These are phyloP conservation scores for Columba livia DNA, from an alignment of 2,113 vertebrate genomes.

Conservation along the genomic window DNA sequence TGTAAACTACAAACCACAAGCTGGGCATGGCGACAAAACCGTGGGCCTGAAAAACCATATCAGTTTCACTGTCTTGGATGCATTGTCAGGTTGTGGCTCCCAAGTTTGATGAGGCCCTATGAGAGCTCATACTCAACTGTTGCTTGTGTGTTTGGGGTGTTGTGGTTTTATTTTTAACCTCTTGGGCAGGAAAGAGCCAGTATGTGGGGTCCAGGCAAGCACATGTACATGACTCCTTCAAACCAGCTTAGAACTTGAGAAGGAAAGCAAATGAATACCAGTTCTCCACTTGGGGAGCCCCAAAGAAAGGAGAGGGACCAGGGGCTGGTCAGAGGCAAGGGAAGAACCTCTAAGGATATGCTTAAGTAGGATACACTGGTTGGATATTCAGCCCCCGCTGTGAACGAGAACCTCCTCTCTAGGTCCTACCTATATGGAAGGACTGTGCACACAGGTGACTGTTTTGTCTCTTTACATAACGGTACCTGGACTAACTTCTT, in stretches of 20 bases:
- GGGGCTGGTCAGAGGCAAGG: neutral
- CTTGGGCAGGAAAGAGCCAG: neutral
- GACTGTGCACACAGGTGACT: neutral
- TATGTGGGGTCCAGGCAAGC: neutral
- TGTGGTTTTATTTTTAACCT: neutral
- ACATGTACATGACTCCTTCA: neutral
- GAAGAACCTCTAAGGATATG: neutral
- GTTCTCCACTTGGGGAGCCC: neutral
- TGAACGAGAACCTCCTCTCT: neutral
- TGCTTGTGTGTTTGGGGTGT: neutral
- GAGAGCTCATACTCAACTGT: neutral
- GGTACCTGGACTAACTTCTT: neutral
- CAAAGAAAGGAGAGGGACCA: neutral
- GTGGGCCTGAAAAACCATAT: rapidly evolving
- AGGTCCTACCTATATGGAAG: neutral
- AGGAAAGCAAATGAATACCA: neutral
- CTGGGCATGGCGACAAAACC: neutral
- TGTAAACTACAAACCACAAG: neutral
- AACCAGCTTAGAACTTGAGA: neutral
- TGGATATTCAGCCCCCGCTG: neutral
- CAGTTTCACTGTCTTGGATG: neutral
- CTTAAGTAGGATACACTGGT: neutral
- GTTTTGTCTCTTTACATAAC: neutral
- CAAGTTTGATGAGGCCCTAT: neutral
- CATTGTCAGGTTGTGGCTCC: neutral